Evolutionary conservation across 2,113 vertebrate species (phyloP), one percentile per base, ranked within the genome.

Genomic region (Trematomus loennbergii): DNA sequence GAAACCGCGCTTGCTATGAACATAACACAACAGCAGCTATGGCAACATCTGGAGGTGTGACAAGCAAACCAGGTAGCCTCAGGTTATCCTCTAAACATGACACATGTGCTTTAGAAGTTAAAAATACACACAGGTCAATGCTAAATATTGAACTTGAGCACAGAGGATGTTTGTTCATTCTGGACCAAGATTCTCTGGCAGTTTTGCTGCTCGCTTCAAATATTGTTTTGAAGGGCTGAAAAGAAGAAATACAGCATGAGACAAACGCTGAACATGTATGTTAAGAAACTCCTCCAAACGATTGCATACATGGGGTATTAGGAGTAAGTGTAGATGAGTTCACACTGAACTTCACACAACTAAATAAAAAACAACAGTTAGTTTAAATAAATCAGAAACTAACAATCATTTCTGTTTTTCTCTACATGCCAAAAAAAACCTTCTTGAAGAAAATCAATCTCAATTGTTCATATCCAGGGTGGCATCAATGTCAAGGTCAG

Each of bases 381-480:
- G 57, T 68, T 54, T 11, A 69, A 9, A 15, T 52, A 55, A 66
- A 61, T n/a, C 18, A 67, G 4, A 72, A 79, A 49, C 15, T 20
- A 48, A 55, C 3, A 68, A 64, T 71, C 55, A 63, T 78, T 91
- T 89, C 83, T 75, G 88, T 67, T 92, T 94, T 93, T 89, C 75
- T 79, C 94, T 87, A 94, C 95, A 96, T 96, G 95, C 95, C 95
- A 96, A 94, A 40, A 94, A 40, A 94, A 94, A 88, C 78, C 74
- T 79, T 85, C 81, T 79, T 89, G 49, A 45, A 13, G 17, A 80
- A 78, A 49, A 66, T 83, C 40, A 86, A 68, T 82, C 65, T 65
- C 9, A 50, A 61, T 57, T 65, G 55, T 25, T 74, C 29, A 73
- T 58, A 78, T 79, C 72, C 64, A 84, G 91, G 91, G 91, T 89